Percentiles rank a stretch among this genome's conserved stretches.
phyloP scores from a whole-genome alignment of 2,888 invertebrate species.

The Sinodicranocentrus sp. region DNA sequence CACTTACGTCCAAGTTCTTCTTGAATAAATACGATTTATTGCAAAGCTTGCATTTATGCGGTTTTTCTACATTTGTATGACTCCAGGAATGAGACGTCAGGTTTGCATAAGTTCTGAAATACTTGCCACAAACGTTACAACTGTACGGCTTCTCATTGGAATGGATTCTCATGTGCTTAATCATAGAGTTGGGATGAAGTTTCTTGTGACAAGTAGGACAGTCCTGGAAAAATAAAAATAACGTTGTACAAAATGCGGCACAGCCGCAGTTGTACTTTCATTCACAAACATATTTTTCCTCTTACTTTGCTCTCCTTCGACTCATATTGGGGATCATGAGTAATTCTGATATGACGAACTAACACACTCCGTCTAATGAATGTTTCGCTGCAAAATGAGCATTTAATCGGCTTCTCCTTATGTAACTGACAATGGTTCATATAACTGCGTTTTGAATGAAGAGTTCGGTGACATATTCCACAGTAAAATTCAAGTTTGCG shows the following conservation, averaged over 20 bases:
- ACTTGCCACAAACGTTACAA: too few species aligned
- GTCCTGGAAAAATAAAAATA: too few species aligned
- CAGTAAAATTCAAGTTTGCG: conserved; percentile 72
- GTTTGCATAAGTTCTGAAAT: conserved; percentile 90
- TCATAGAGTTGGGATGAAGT: conserved; percentile 88
- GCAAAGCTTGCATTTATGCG: conserved; percentile 90
- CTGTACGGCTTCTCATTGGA: too few species aligned
- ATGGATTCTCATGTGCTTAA: conserved; percentile 77
- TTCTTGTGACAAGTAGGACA: conserved; percentile 89
- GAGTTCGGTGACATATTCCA: conserved; percentile 77
- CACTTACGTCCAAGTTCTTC: conserved; percentile 85
- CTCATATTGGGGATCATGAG: conserved; percentile 88
- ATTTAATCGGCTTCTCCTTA: conserved; percentile 89
- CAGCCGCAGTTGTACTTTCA: too few species aligned
- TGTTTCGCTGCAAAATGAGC: conserved; percentile 90
- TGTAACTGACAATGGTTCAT: conserved; percentile 93
- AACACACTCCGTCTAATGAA: conserved; percentile 91
- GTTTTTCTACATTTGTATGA: conserved; percentile 90
- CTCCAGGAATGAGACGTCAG: conserved; percentile 93
- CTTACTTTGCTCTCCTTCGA: conserved; percentile 82
- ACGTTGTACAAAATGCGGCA: too few species aligned
- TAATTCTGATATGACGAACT: conserved; percentile 89
- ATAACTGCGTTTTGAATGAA: conserved; percentile 90
- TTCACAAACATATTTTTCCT: too few species aligned
- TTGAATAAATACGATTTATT: conserved; percentile 91